Percentiles rank a stretch among this genome's conserved stretches.
phyloP scores from a whole-genome alignment of 2,797 vertebrate genomes.

The Hirundo rustica region DNA sequence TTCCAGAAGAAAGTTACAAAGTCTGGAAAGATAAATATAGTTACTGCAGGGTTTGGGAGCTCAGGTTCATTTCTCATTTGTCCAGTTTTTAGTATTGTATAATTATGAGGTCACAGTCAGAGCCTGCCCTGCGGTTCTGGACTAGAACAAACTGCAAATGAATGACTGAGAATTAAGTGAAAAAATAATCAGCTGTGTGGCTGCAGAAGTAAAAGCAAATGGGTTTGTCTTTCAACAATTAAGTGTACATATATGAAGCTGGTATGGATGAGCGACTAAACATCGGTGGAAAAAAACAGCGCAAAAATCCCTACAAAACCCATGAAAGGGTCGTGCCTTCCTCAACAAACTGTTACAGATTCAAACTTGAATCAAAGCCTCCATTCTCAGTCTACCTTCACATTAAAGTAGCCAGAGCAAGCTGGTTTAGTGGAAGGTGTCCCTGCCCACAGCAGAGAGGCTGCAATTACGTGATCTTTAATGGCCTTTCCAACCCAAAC shows the following conservation, averaged over 20 bases:
- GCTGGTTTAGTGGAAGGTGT: background rate
- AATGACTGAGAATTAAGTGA: background rate
- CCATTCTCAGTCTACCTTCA: background rate
- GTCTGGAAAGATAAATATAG: slow-evolving; percentile 77
- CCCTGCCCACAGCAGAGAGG: background rate
- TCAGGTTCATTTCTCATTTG: background rate
- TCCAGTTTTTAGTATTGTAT: background rate
- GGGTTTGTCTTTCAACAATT: background rate
- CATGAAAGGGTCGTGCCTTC: background rate
- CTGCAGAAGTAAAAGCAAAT: background rate
- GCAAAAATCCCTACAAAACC: background rate
- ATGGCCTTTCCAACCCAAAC: background rate
- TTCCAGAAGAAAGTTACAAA: slow-evolving; percentile 96
- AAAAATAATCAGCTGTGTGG: background rate
- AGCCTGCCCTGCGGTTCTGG: background rate
- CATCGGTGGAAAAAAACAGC: background rate
- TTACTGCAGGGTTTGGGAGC: background rate
- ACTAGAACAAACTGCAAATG: background rate
- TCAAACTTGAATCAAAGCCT: background rate
- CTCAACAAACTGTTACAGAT: background rate
- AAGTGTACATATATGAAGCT: background rate
- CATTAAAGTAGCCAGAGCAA: background rate
- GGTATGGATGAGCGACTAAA: background rate
- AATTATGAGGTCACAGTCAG: background rate
- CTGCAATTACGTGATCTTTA: background rate